Conservation (phyloP, 2,888 invertebrate genomes). For the Agrotis ipsilon region DNA sequence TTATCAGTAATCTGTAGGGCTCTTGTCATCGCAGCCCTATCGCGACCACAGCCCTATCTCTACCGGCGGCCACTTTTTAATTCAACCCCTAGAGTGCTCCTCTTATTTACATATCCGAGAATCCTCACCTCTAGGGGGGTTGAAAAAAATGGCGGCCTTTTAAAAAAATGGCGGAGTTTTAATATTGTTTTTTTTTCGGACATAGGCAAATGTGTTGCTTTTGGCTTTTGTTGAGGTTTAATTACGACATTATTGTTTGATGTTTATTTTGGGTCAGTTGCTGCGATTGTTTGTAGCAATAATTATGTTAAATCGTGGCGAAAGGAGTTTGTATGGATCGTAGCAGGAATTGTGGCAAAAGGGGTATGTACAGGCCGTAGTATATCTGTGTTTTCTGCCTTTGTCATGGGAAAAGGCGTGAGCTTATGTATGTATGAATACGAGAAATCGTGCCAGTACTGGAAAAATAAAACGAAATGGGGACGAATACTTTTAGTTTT, state of each 20-base stretch:
- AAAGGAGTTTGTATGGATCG: too few species aligned
- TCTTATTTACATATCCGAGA: slow-evolving; percentile 75
- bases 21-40: slow-evolving; percentile 61
- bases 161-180: slow-evolving; percentile 43
- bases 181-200: slow-evolving; percentile 27
- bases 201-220: slow-evolving; percentile 33
- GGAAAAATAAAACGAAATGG: background rate
- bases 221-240: slow-evolving; percentile 29
- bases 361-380: too few species aligned
- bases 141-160: slow-evolving; percentile 33
- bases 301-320: background rate
- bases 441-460: background rate
- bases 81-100: slow-evolving; percentile 65
- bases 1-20: slow-evolving; percentile 72
- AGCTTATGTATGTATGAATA: too few species aligned
- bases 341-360: too few species aligned
- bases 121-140: slow-evolving; percentile 58
- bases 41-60: slow-evolving; percentile 55
- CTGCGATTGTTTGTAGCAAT: background rate
- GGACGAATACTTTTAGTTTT: background rate
- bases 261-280: background rate
- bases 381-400: too few species aligned
- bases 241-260: slow-evolving; percentile 21
- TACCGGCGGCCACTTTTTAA: slow-evolving; percentile 69
- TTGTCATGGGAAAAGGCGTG: too few species aligned